Evolutionary conservation across 1,140 invertebrate species (phyloP).

Genomic region (Formica exsecta): DNA sequence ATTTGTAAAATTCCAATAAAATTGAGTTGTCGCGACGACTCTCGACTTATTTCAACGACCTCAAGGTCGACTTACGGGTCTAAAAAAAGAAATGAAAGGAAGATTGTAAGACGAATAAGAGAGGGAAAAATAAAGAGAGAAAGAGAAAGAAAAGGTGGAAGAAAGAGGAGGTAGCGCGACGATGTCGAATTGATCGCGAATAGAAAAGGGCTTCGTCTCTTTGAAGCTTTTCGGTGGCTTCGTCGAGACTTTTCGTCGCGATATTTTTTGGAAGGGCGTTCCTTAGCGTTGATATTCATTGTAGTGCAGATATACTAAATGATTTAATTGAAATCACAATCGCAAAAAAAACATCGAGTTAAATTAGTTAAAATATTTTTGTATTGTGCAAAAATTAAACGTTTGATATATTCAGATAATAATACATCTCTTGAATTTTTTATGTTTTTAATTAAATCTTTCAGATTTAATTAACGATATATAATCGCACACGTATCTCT

Average conservation of each 20-base stretch:
- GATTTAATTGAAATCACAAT: neutral
- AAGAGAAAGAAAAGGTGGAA: neutral
- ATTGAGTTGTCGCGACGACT: constrained; percentile 6
- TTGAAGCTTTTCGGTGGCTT: constrained; percentile 14
- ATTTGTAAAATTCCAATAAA: constrained; percentile 23
- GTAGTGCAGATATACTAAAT: neutral
- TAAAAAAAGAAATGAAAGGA: constrained; percentile 2
- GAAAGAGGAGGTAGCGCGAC: neutral
- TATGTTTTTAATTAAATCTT: neutral
- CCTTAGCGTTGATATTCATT: neutral
- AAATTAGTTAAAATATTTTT: constrained; percentile 5
- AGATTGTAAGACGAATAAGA: constrained; percentile 3
- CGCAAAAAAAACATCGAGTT: neutral
- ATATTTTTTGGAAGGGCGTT: neutral
- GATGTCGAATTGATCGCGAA: constrained; percentile 52
- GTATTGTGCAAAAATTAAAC: neutral
- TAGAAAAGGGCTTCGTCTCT: constrained; percentile 16
- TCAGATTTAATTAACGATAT: neutral
- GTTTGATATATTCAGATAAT: neutral
- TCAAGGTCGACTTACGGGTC: neutral
- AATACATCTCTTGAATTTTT: too few relatives aligned
- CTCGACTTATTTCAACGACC: neutral
- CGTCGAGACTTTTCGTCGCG: neutral
- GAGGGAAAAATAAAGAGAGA: neutral
- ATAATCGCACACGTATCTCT: neutral